Evolutionary conservation across 2,888 invertebrate species (phyloP).

Genomic region (Euclidia mi): DNA sequence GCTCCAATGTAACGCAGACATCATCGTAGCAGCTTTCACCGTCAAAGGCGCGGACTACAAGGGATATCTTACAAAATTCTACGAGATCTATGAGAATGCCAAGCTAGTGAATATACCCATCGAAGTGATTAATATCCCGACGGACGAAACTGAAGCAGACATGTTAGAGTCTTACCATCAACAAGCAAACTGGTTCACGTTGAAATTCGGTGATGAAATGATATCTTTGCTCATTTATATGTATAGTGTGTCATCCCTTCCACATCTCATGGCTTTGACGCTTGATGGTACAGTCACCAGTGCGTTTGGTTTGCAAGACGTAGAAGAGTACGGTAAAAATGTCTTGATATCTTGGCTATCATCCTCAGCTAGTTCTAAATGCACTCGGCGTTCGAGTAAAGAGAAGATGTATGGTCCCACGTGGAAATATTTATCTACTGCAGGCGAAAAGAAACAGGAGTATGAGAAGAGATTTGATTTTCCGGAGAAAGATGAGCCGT

Average conservation of each 20-base stretch:
- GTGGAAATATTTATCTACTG: constrained; percentile 66
- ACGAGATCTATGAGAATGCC: constrained; percentile 74
- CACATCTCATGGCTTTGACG: constrained; percentile 71
- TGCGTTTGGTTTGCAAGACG: constrained; percentile 71
- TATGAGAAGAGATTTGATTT: constrained; percentile 61
- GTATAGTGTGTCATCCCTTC: constrained; percentile 73
- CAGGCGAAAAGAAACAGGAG: constrained; percentile 34
- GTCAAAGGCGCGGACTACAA: constrained; percentile 70
- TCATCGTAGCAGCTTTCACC: constrained; percentile 74
- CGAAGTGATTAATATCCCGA: constrained; percentile 80
- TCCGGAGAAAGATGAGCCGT: too few relatives aligned
- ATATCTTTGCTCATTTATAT: constrained; percentile 67
- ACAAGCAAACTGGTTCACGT: constrained; percentile 85
- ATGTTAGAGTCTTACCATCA: constrained; percentile 61
- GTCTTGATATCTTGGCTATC: constrained; percentile 79
- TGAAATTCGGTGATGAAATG: constrained; percentile 70
- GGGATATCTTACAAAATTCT: constrained; percentile 74
- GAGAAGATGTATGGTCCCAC: constrained; percentile 73
- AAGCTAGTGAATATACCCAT: constrained; percentile 75
- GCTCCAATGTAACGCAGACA: constrained; percentile 72
- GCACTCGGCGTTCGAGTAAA: constrained; percentile 62
- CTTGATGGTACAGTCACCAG: constrained; percentile 73
- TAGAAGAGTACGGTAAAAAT: constrained; percentile 77
- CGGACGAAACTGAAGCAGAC: constrained; percentile 71
- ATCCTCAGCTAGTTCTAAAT: constrained; percentile 51